Evolutionary conservation across 1,140 invertebrate species (phyloP).

Genomic region (Procambarus virginalis): DNA sequence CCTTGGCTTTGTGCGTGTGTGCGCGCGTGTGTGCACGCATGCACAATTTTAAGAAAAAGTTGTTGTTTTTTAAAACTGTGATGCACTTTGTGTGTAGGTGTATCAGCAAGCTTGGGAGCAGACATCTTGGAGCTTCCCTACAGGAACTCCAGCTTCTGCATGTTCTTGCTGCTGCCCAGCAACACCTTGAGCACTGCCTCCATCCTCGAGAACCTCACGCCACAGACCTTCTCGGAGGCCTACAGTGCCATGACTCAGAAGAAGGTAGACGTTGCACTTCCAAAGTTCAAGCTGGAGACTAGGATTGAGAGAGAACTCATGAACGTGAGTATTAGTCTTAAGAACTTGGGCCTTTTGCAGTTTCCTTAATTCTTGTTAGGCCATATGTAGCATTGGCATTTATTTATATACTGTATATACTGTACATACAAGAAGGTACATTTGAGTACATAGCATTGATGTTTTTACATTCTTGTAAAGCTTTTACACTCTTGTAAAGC

Average conservation of each 20-base stretch:
- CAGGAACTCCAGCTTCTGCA: conserved; percentile 71
- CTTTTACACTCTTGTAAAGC: too few relatives aligned
- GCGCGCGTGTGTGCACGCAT: too few relatives aligned
- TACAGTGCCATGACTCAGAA: not conserved
- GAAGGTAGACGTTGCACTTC: conserved; percentile 7
- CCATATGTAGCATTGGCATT: too few relatives aligned
- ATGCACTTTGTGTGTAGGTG: not conserved
- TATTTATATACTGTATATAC: too few relatives aligned
- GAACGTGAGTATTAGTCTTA: conserved; percentile 27
- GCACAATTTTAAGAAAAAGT: too few relatives aligned
- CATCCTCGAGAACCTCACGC: conserved; percentile 21
- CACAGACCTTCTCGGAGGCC: conserved; percentile 2
- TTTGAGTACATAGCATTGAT: too few relatives aligned
- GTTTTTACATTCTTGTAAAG: too few relatives aligned
- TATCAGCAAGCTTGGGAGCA: conserved; percentile 63
- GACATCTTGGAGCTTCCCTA: conserved; percentile 57
- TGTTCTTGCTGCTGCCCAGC: conserved; percentile 73
- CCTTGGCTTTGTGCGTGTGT: too few relatives aligned
- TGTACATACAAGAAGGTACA: too few relatives aligned
- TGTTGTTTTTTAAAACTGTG: too few relatives aligned
- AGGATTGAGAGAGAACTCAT: conserved; percentile 31
- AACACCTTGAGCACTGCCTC: not conserved
- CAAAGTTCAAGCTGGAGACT: conserved; percentile 37
- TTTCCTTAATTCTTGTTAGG: too few relatives aligned
- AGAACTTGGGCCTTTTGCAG: too few relatives aligned